Conservation (phyloP, 2,888 invertebrate species). For the Bugula neritina region DNA sequence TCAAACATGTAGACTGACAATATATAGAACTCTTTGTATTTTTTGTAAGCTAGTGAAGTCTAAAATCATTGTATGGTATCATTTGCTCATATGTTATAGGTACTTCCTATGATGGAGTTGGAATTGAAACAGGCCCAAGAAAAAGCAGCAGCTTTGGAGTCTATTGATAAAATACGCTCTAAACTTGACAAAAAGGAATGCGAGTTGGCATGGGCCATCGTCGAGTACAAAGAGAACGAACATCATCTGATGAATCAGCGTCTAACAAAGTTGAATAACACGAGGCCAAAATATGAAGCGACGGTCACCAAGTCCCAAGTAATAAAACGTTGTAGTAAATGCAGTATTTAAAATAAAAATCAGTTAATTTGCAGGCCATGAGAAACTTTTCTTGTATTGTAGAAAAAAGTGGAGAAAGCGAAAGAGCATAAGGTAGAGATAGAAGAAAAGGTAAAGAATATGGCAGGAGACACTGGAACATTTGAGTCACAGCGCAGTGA, state of each 20-base stretch:
- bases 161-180: background rate
- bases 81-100: too few species aligned
- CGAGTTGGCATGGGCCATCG: conserved; percentile 14
- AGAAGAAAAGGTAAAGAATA: background rate
- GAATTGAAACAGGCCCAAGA: conserved; percentile 21
- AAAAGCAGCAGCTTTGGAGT: background rate
- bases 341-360: too few species aligned
- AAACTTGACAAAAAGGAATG: conserved; percentile 8
- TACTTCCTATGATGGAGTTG: conserved; percentile 3
- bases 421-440: conserved; percentile 1
- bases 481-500: background rate
- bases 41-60: too few species aligned
- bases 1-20: too few species aligned
- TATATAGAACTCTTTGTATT: too few species aligned
- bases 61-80: too few species aligned
- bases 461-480: conserved; percentile 6
- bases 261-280: background rate
- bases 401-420: conserved; percentile 14
- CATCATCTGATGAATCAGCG: background rate
- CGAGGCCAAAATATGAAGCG: background rate
- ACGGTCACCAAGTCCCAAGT: conserved; percentile 2
- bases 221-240: conserved; percentile 38
- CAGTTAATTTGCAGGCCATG: too few species aligned
- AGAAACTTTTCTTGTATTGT: too few species aligned
- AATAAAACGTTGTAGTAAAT: too few species aligned